Evolutionary conservation across 2,888 invertebrate species (phyloP).

Genomic region (Diarsia brunnea): DNA sequence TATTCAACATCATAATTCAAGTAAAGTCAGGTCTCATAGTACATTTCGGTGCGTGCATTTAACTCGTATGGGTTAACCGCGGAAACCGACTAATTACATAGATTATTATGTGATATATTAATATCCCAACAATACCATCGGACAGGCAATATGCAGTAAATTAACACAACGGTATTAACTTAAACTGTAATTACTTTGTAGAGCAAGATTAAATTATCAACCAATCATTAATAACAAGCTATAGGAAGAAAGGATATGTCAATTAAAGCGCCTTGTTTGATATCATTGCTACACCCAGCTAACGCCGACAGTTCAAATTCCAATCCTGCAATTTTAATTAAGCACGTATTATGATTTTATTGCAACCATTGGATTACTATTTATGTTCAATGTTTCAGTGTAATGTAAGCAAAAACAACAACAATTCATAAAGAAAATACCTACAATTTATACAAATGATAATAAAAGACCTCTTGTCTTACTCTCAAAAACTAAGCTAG

Average conservation of each 20-base stretch:
- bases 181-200: background rate
- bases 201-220: background rate
- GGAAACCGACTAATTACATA: constrained; percentile 2
- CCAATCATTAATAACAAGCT: background rate
- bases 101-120: constrained; percentile 11
- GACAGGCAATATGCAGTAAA: constrained; percentile 16
- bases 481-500: background rate
- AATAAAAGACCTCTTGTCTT: background rate
- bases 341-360: too few relatives aligned
- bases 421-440: background rate
- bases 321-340: too few relatives aligned
- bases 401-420: background rate
- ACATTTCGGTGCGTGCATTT: background rate
- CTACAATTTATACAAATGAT: background rate
- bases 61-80: constrained; percentile 1
- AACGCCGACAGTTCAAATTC: background rate
- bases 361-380: background rate
- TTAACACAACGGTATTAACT: background rate
- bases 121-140: background rate
- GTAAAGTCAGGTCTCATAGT: background rate
- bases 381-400: background rate
- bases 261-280: background rate
- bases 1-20: background rate
- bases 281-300: background rate
- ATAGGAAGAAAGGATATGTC: background rate